Conservation (phyloP, 2,797 vertebrate genomes). For the Micromesistius poutassou region DNA sequence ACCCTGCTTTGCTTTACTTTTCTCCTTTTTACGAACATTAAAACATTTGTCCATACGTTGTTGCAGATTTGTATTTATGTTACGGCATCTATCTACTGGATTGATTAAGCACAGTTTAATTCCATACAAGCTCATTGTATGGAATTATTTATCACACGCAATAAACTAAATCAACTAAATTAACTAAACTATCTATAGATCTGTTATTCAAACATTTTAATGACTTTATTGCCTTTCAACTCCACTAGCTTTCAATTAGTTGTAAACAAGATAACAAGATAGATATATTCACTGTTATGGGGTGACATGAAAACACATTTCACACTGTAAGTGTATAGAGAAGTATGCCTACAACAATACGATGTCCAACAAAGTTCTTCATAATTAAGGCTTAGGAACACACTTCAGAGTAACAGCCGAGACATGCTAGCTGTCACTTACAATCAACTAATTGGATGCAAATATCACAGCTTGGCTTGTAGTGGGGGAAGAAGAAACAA, state of each 20-base stretch:
- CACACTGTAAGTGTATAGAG: conserved; percentile 34
- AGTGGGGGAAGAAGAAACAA: conserved; percentile 34
- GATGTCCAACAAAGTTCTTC: conserved; percentile 58
- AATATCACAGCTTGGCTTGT: conserved; percentile 57
- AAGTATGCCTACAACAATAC: conserved; percentile 44
- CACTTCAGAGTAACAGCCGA: conserved; percentile 53
- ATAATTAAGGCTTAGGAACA: conserved; percentile 59
- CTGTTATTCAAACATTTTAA: neutral
- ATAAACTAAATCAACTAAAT: too few relatives aligned
- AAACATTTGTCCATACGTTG: neutral
- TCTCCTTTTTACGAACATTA: too few relatives aligned
- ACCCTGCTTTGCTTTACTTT: too few relatives aligned
- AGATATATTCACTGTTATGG: too few relatives aligned
- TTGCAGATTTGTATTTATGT: neutral
- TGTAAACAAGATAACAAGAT: neutral
- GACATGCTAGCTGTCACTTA: conserved; percentile 66
- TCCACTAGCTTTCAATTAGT: neutral
- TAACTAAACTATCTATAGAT: neutral
- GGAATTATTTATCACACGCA: neutral
- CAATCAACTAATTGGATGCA: conserved; percentile 62
- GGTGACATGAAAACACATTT: neutral
- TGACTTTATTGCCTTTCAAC: neutral
- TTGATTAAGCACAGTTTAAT: neutral
- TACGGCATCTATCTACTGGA: neutral
- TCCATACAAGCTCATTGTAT: neutral